phyloP scores from a whole-genome alignment of 2,888 invertebrate genomes.

The Microchrysa polita region DNA sequence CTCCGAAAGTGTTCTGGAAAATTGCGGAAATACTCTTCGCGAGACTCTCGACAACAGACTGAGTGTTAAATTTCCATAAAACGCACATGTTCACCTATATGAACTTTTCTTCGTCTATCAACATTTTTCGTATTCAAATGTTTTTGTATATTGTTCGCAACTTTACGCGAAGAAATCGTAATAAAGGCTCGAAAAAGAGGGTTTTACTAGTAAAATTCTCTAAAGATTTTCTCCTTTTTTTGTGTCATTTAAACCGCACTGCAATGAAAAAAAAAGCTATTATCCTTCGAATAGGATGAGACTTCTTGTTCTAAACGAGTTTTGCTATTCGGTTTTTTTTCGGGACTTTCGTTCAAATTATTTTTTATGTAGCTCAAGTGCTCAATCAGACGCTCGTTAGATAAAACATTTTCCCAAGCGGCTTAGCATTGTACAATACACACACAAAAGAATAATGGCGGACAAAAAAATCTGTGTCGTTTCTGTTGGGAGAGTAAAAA shows the following conservation, averaged over 20 bases:
- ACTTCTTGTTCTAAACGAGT: not conserved
- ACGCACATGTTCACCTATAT: not conserved
- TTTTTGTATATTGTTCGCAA: not conserved
- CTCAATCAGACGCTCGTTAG: constrained; percentile 39
- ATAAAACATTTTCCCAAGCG: constrained; percentile 25
- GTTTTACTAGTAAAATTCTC: not conserved
- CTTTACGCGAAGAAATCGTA: not conserved
- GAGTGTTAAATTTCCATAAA: too few species aligned
- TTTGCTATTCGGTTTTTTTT: not conserved
- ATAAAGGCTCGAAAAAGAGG: not conserved
- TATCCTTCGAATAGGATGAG: constrained; percentile 26
- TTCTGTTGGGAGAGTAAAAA: not conserved
- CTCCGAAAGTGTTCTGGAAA: too few species aligned
- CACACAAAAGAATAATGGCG: not conserved
- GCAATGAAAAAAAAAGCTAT: not conserved
- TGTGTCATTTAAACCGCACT: not conserved
- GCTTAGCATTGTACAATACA: not conserved
- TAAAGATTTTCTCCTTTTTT: not conserved
- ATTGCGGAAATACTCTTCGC: too few species aligned
- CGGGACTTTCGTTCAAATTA: constrained; percentile 14
- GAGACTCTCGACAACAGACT: too few species aligned
- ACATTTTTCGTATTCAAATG: not conserved
- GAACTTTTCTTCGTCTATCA: not conserved
- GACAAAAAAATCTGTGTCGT: not conserved
- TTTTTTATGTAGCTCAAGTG: constrained; percentile 27